A percentile compares a stretch with the other conserved stretches of the same genome.
These are phyloP conservation scores for Acanthurus tractus DNA, from an alignment of 2,797 vertebrate species.

Conservation along the genomic window DNA sequence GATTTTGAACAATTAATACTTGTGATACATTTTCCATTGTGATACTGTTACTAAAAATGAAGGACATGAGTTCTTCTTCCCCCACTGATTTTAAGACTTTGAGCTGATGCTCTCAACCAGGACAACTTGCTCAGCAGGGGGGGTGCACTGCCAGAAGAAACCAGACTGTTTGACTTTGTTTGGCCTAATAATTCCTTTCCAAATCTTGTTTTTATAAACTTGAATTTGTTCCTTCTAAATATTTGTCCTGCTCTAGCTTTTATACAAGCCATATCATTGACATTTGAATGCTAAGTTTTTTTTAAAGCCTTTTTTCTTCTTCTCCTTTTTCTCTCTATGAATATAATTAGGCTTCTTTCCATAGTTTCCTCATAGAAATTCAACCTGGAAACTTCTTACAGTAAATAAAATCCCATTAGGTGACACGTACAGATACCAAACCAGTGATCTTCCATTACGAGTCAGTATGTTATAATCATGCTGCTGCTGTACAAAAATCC, in stretches of 20 bases:
- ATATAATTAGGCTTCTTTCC: not conserved
- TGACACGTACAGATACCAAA: not conserved
- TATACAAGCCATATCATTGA: not conserved
- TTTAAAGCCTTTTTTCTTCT: not conserved
- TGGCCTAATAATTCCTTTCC: conserved; percentile 17
- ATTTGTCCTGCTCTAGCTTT: not conserved
- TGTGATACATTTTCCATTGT: not conserved
- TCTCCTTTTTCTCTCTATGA: not conserved
- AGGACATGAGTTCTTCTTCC: not conserved
- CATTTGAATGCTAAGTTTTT: too few relatives aligned
- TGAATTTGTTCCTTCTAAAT: not conserved
- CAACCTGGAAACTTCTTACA: not conserved
- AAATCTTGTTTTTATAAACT: not conserved
- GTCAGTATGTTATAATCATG: too few relatives aligned
- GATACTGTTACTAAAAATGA: not conserved
- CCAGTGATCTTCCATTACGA: conserved; percentile 11
- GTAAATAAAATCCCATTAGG: not conserved
- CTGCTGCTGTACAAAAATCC: not conserved
- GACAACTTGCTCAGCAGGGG: not conserved
- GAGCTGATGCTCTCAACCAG: not conserved
- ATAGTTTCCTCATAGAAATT: not conserved
- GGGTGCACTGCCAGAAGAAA: not conserved
- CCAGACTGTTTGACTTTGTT: not conserved
- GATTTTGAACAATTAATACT: not conserved
- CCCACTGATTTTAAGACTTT: not conserved